Evolutionary conservation across 2,797 vertebrate species (phyloP).

Genomic region (Centroberyx gerrardi): DNA sequence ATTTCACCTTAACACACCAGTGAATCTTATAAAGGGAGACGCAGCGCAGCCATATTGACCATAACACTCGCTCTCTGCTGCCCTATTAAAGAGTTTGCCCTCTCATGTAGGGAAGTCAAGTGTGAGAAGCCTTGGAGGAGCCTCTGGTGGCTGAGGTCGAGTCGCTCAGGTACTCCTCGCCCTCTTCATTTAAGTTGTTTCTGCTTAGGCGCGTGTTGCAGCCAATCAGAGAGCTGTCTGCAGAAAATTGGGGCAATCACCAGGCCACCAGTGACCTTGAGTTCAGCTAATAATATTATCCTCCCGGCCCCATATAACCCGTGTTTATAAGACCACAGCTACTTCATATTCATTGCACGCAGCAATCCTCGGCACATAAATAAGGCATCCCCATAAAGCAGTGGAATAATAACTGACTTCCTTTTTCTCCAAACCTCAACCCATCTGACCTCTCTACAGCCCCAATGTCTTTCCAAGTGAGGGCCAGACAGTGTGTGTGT

Average conservation of each 20-base stretch:
- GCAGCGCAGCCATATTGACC: constrained; percentile 35
- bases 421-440: constrained; percentile 49
- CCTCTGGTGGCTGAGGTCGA: constrained; percentile 43
- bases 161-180: constrained; percentile 25
- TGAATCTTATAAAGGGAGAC: constrained; percentile 43
- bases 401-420: constrained; percentile 67
- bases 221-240: constrained; percentile 30
- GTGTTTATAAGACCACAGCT: constrained; percentile 50
- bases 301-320: constrained; percentile 48
- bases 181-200: constrained; percentile 30
- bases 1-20: constrained; percentile 26
- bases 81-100: constrained; percentile 36
- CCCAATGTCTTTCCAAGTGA: constrained; percentile 14
- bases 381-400: constrained; percentile 71
- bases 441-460: constrained; percentile 54
- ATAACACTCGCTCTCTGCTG: constrained; percentile 21
- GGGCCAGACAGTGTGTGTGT: background rate
- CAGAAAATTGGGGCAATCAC: constrained; percentile 31
- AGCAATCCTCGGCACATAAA: constrained; percentile 70
- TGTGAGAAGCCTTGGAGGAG: constrained; percentile 18
- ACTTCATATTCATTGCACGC: constrained; percentile 73
- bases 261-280: constrained; percentile 54
- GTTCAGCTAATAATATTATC: constrained; percentile 56
- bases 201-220: constrained; percentile 8
- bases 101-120: constrained; percentile 25